Evolutionary conservation across 1,140 invertebrate species (phyloP).

Genomic region (Drosophila pruinosa): DNA sequence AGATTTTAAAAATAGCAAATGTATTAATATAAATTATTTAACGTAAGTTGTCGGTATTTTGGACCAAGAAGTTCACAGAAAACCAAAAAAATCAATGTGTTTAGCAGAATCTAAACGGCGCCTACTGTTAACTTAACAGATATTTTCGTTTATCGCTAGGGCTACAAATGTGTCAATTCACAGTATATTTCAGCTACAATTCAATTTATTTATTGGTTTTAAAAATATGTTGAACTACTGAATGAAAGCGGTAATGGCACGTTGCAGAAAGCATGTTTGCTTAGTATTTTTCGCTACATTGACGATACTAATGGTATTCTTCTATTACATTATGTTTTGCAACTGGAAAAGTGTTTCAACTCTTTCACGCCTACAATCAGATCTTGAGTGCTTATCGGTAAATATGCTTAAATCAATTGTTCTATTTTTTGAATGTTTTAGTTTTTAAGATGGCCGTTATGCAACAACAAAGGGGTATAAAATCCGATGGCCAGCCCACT

Average conservation of each 20-base stretch:
- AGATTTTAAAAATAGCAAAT: no score
- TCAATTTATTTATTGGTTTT: neutral
- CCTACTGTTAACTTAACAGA: neutral
- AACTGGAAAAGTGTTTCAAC: conserved; percentile 18
- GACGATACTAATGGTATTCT: conserved; percentile 33
- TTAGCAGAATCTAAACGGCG: no score
- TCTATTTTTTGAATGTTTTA: neutral
- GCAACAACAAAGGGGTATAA: neutral
- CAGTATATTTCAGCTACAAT: neutral
- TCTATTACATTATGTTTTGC: conserved; percentile 41
- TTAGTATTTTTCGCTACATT: conserved; percentile 44
- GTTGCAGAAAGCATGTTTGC: conserved; percentile 24
- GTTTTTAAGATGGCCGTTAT: neutral
- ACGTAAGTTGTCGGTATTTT: no score
- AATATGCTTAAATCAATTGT: neutral
- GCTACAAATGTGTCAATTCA: neutral
- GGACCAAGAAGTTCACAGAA: no score
- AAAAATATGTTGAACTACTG: neutral
- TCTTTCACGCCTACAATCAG: conserved; percentile 26
- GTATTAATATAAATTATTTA: no score
- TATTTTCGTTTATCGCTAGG: neutral
- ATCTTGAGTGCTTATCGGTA: conserved; percentile 51
- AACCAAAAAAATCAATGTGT: no score
- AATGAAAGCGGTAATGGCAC: conserved; percentile 19
- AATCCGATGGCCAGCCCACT: neutral